phyloP scores from a whole-genome alignment of 2,113 vertebrate genomes.

The Zootoca vivipara region DNA sequence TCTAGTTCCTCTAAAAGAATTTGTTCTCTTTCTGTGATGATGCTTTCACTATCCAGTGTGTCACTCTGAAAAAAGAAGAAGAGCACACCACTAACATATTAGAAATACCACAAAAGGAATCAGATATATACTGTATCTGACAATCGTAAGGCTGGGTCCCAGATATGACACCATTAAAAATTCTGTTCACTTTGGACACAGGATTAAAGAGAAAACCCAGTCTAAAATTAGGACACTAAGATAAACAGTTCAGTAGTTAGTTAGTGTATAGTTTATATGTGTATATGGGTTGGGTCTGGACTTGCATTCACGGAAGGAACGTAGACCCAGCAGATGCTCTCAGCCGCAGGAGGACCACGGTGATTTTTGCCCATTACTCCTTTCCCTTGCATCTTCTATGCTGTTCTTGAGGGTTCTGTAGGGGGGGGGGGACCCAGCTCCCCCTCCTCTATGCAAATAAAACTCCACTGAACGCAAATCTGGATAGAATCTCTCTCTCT shows the following conservation, averaged over 20 bases:
- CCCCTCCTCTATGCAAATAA: too few species aligned
- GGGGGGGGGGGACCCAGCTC: too few species aligned
- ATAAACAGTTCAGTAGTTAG: background rate
- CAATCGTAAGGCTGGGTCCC: background rate
- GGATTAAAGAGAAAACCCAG: background rate
- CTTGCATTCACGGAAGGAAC: too few species aligned
- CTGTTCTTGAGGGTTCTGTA: too few species aligned
- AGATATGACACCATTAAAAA: background rate
- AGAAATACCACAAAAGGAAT: constrained; percentile 45
- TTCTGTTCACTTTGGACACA: background rate
- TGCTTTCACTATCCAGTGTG: constrained; percentile 76
- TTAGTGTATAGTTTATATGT: too few species aligned
- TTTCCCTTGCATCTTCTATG: too few species aligned
- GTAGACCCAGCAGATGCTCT: too few species aligned
- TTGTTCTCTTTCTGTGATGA: constrained; percentile 80
- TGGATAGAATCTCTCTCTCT: too few species aligned
- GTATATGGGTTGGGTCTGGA: too few species aligned
- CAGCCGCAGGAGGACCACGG: too few species aligned
- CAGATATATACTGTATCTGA: constrained; percentile 50
- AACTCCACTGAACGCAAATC: too few species aligned
- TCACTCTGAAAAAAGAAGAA: constrained; percentile 70
- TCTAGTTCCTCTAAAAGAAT: constrained; percentile 80
- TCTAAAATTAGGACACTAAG: background rate
- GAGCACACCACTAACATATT: constrained; percentile 51
- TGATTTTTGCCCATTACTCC: too few species aligned